Conservation (phyloP, 1,140 invertebrate species). For the Drosophila sulfurigaster region DNA sequence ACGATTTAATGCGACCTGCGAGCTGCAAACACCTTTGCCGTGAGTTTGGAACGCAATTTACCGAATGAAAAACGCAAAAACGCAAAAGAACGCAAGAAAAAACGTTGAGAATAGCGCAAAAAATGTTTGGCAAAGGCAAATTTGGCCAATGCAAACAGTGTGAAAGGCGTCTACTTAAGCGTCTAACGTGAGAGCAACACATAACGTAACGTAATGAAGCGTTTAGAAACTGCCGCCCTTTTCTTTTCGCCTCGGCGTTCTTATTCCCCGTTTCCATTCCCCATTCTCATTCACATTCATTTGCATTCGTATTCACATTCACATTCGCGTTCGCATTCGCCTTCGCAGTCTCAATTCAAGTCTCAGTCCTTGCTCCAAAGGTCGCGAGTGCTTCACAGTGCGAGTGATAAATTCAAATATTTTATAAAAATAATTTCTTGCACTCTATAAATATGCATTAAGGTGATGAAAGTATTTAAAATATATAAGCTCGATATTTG, state of each 20-base stretch:
- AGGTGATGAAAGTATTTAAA: constrained; percentile 17
- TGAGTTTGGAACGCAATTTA: constrained; percentile 12
- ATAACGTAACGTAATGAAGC: constrained; percentile 56
- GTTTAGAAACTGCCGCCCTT: constrained; percentile 3
- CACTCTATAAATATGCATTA: constrained; percentile 7
- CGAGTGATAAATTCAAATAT: background rate
- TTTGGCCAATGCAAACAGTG: constrained; percentile 1
- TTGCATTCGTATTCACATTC: background rate
- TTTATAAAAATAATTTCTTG: background rate
- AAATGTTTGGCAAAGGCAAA: constrained; percentile 38
- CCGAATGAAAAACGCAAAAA: background rate
- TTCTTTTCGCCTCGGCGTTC: too few species aligned
- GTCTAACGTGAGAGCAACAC: constrained; percentile 41
- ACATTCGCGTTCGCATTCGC: background rate
- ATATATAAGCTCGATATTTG: background rate
- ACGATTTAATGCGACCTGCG: constrained; percentile 13
- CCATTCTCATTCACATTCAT: background rate
- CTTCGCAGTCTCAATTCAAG: background rate
- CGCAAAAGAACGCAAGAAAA: background rate
- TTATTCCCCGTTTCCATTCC: background rate
- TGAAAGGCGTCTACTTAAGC: constrained; percentile 22
- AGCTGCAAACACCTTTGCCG: constrained; percentile 7
- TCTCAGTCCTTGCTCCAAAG: constrained; percentile 12
- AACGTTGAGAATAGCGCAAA: background rate
- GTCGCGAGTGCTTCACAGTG: background rate